Percentiles rank a stretch among this genome's conserved stretches.
These are phyloP conservation scores for Notolepis coatsorum DNA, from an alignment of 2,797 vertebrate species.

Conservation along the genomic window DNA sequence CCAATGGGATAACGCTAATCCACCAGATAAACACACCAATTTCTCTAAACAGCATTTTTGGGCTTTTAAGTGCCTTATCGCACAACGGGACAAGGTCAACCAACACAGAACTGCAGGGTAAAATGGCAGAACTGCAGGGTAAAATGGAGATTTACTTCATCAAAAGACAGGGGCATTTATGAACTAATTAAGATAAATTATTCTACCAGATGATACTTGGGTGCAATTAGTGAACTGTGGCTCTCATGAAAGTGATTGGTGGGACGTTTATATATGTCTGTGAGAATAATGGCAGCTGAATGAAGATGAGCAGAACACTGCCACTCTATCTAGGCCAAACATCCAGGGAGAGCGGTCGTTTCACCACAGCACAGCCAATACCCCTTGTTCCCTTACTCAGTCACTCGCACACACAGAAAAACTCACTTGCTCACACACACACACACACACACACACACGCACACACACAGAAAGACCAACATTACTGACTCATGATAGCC, in stretches of 20 bases:
- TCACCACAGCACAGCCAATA: slow-evolving; percentile 35
- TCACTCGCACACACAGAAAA: not conserved
- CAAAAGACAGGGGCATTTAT: slow-evolving; percentile 1
- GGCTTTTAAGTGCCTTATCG: slow-evolving; percentile 10
- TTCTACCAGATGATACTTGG: slow-evolving; percentile 8
- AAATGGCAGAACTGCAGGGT: slow-evolving; percentile 23
- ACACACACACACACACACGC: not conserved
- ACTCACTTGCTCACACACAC: not conserved
- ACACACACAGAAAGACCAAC: not conserved
- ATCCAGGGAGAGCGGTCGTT: slow-evolving; percentile 48
- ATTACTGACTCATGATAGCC: not conserved
- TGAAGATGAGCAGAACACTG: slow-evolving; percentile 13
- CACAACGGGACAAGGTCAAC: slow-evolving; percentile 29
- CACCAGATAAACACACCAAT: slow-evolving; percentile 14
- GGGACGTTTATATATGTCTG: slow-evolving; percentile 12
- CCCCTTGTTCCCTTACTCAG: slow-evolving; percentile 1
- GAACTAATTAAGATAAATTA: slow-evolving; percentile 59
- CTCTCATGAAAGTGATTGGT: slow-evolving; percentile 27
- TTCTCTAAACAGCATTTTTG: slow-evolving; percentile 21
- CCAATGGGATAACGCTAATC: slow-evolving; percentile 50
- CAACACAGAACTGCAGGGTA: slow-evolving; percentile 16
- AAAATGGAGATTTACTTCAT: slow-evolving; percentile 18
- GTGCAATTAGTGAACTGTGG: slow-evolving; percentile 22
- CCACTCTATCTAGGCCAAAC: slow-evolving; percentile 61
- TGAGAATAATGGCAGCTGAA: slow-evolving; percentile 11